A percentile compares a stretch with the other conserved stretches of the same genome.
phyloP scores from a whole-genome alignment of 2,888 invertebrate genomes.

The Cheilosia grossa region DNA sequence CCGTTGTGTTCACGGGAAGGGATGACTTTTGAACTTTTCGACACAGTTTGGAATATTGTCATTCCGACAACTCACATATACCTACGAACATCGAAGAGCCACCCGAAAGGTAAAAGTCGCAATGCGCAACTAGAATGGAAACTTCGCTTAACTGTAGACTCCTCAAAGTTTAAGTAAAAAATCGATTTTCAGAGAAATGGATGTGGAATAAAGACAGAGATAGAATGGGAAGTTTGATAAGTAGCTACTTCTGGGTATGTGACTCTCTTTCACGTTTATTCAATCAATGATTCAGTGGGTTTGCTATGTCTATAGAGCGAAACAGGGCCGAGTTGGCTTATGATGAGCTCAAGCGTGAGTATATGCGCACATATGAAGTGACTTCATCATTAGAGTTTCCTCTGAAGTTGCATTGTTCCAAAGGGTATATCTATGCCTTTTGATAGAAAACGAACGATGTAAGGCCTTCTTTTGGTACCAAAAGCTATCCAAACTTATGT shows the following conservation, averaged over 20 bases:
- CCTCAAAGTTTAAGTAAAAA: conserved; percentile 2
- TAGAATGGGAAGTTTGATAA: background rate
- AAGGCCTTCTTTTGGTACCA: too few species aligned
- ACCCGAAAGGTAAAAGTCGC: background rate
- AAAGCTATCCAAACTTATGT: too few species aligned
- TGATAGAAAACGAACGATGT: too few species aligned
- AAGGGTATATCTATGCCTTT: too few species aligned
- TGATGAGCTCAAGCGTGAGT: too few species aligned
- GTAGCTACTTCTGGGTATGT: background rate
- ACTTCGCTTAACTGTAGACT: background rate
- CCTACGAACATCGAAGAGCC: background rate
- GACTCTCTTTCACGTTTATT: background rate
- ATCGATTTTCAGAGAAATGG: conserved; percentile 11
- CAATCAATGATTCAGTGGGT: too few species aligned
- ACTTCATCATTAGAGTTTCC: too few species aligned
- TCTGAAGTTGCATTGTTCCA: too few species aligned
- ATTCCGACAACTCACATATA: conserved; percentile 12
- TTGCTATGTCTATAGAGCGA: too few species aligned
- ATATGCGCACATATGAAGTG: too few species aligned
- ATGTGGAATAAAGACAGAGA: background rate
- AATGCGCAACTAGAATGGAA: background rate
- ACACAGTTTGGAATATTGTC: conserved; percentile 22
- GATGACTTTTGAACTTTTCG: conserved; percentile 22
- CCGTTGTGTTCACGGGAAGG: conserved; percentile 11
- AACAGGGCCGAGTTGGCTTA: too few species aligned